Evolutionary conservation across 2,113 vertebrate genomes (phyloP), one percentile per base, ranked within the genome.

Genomic region (Vulpes vulpes): DNA sequence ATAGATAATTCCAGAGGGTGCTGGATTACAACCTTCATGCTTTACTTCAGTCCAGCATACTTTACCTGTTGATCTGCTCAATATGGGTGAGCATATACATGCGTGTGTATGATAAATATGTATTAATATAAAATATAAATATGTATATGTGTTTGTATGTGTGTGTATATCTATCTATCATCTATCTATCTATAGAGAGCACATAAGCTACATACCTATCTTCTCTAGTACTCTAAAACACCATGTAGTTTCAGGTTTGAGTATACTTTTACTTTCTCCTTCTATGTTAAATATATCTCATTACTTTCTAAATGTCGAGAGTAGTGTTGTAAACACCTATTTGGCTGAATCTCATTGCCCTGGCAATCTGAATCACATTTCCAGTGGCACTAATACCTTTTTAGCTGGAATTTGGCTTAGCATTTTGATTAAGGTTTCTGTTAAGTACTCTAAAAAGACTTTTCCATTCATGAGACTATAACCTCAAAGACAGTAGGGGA

Each of bases 351-450:
- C 53, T 19, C 38, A 22, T 90, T 32, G 35, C 38, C 35, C 35
- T 3, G 10, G 83, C 43, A 51, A 88, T 81, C 15, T 51, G 35
- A 92, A n/a, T 81, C 59, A 73, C 27, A 88, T 76, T 60, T 96
- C 83, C 59, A 71, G 8, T n/a, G 55, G 92, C 0, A 11, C 11
- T 20, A 81, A 93, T 76, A 79, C 14, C 4, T 64, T 95, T 80
- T 25, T 59, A 81, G 57, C 5, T 65, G 25, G 95, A 82, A 82
- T 96, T 16, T 69, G 69, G 38, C 49, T 81, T 17, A 60, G 25
- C 8, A 51, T 90, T 94, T 79, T 91, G 86, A 97, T 69, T 74
- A 87, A 51, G 49, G 83, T 93, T 93, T 76, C 74, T 87, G 62
- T 27, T 94, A 84, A 64, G 51, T 74, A 67, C 62, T 83, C n/a